Conservation (phyloP, 2,888 invertebrate species). For the Apamea epomidion region DNA sequence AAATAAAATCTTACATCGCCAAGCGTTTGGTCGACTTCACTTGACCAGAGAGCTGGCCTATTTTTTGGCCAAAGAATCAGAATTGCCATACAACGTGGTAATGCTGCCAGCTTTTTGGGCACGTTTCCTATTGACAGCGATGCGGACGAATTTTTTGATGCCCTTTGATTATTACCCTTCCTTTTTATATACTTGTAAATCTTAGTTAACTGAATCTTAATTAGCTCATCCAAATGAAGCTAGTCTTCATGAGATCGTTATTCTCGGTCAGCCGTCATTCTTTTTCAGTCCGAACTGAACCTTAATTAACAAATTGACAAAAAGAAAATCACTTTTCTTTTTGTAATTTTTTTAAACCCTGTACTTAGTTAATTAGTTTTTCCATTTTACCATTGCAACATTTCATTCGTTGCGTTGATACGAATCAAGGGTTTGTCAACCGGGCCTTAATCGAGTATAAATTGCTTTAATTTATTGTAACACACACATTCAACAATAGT, state of each 20-base stretch:
- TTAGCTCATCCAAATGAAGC: not conserved
- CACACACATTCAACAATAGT: too few relatives aligned
- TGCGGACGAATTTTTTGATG: too few relatives aligned
- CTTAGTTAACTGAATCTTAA: not conserved
- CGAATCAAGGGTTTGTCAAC: not conserved
- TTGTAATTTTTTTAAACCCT: too few relatives aligned
- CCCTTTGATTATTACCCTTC: too few relatives aligned
- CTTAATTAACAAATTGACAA: not conserved
- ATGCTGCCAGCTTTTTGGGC: too few relatives aligned
- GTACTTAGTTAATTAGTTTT: not conserved
- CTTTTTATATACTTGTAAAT: too few relatives aligned
- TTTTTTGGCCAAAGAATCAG: too few relatives aligned
- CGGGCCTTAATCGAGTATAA: not conserved
- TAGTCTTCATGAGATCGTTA: not conserved
- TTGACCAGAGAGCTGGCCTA: too few relatives aligned
- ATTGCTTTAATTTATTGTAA: constrained; percentile 9
- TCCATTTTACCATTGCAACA: not conserved
- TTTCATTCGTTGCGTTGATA: not conserved
- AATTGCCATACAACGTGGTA: too few relatives aligned
- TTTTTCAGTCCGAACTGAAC: not conserved
- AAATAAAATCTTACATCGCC: not conserved
- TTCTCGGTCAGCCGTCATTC: not conserved
- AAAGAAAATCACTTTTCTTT: not conserved
- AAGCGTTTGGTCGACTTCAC: too few relatives aligned
- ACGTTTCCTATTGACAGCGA: too few relatives aligned